Evolutionary conservation across 1,140 invertebrate genomes (phyloP).

Genomic region (Pissodes strobi): DNA sequence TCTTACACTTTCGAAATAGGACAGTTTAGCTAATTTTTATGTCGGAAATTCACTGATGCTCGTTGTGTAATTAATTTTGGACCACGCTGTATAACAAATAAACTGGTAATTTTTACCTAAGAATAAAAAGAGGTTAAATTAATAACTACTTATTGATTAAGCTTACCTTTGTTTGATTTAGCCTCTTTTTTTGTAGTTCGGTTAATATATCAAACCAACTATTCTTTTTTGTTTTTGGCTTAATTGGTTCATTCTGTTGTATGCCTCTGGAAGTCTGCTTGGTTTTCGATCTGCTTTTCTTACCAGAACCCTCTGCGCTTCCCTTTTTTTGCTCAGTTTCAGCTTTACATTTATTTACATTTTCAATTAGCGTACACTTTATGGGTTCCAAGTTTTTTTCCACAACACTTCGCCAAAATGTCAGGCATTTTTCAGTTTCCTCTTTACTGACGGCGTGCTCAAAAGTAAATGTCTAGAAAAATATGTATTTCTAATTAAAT

Average conservation of each 20-base stretch:
- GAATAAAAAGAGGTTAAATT: no score
- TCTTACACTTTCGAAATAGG: no score
- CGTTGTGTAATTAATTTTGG: no score
- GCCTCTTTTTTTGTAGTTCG: slow-evolving; percentile 38
- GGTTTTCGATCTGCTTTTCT: not conserved
- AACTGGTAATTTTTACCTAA: no score
- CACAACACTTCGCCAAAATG: slow-evolving; percentile 42
- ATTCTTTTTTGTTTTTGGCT: not conserved
- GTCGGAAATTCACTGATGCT: no score
- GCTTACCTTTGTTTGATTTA: slow-evolving; percentile 36
- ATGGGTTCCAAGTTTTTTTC: slow-evolving; percentile 41
- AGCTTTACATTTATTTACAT: not conserved
- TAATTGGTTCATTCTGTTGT: not conserved
- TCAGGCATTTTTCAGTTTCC: slow-evolving; percentile 42
- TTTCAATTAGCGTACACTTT: slow-evolving; percentile 40
- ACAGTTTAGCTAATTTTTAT: no score
- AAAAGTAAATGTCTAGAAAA: slow-evolving; percentile 39
- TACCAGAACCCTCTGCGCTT: no score
- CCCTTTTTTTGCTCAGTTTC: no score
- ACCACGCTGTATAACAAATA: no score
- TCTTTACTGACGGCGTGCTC: slow-evolving; percentile 29
- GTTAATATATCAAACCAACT: slow-evolving; percentile 33
- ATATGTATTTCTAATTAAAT: not conserved
- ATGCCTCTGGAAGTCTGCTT: not conserved
- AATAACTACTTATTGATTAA: not conserved